Conservation (phyloP, 2,888 invertebrate species). For the Colletes collaris region DNA sequence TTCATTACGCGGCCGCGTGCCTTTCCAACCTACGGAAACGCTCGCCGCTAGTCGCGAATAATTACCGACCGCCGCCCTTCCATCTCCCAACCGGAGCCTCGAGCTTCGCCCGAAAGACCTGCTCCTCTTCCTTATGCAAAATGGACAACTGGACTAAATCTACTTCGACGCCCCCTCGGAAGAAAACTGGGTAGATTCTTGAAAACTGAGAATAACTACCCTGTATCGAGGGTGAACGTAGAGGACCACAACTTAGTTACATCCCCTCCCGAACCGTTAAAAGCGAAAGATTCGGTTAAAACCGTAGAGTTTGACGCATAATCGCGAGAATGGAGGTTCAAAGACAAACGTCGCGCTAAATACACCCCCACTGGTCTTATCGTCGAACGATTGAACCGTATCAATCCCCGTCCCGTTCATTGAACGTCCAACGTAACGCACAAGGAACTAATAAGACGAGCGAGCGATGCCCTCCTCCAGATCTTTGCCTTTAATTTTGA, state of each 20-base stretch:
- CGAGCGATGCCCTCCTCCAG: conserved; percentile 50
- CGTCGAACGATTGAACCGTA: conserved; percentile 47
- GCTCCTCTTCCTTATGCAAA: too few relatives aligned
- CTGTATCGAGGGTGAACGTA: too few relatives aligned
- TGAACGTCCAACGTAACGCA: conserved; percentile 31
- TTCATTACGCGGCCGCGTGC: conserved; percentile 74
- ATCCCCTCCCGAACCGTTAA: too few relatives aligned
- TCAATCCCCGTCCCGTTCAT: conserved; percentile 42
- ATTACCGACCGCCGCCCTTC: conserved; percentile 61
- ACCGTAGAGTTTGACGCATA: too few relatives aligned
- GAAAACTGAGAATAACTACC: too few relatives aligned
- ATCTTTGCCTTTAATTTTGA: conserved; percentile 74
- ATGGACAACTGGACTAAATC: too few relatives aligned
- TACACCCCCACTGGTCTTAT: conserved; percentile 6
- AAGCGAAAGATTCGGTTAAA: neutral
- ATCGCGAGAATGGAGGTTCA: neutral
- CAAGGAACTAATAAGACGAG: conserved; percentile 69
- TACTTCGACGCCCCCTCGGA: too few relatives aligned
- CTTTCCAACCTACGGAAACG: conserved; percentile 31
- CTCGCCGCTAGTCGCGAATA: conserved; percentile 68
- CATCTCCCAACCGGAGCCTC: neutral
- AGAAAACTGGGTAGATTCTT: too few relatives aligned
- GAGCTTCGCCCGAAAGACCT: neutral
- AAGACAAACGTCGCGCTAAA: neutral
- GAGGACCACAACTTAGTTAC: too few relatives aligned